Evolutionary conservation across 2,113 vertebrate genomes (phyloP).

Genomic region (Rhinoptilus africanus): DNA sequence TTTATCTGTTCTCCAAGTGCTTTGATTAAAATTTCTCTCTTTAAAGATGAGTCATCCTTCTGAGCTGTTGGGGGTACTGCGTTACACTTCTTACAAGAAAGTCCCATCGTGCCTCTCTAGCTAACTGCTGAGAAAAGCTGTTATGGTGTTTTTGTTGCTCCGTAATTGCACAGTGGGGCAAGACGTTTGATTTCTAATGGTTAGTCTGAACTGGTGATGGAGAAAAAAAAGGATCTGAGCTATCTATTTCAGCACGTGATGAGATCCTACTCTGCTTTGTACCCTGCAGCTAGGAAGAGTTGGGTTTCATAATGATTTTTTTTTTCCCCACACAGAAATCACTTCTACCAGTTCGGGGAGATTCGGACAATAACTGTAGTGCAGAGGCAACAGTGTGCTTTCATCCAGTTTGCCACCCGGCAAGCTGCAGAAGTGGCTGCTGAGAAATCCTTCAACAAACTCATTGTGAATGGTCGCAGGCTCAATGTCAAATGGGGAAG

Average conservation of each 20-base stretch:
- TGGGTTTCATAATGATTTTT: rapidly evolving
- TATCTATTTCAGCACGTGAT: rapidly evolving
- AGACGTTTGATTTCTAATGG: background rate
- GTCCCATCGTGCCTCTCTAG: background rate
- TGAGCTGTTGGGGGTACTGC: background rate
- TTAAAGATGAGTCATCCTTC: background rate
- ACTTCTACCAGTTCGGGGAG: conserved; percentile 98
- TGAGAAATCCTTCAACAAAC: conserved; percentile 98
- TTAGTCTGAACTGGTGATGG: background rate
- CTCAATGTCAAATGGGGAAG: conserved; percentile 99
- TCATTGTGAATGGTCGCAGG: conserved; percentile 93
- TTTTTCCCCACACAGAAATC: conserved; percentile 77
- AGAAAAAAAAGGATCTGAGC: background rate
- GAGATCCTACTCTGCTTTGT: background rate
- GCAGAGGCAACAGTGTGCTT: conserved; percentile 96
- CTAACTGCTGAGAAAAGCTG: background rate
- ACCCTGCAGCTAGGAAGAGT: background rate
- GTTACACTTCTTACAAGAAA: background rate
- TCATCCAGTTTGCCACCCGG: conserved; percentile 96
- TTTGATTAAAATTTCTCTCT: background rate
- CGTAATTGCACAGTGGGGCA: background rate
- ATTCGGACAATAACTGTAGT: conserved; percentile 95
- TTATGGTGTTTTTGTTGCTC: background rate
- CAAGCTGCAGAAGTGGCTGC: conserved; percentile 92
- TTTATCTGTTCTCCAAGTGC: no score